These are phyloP conservation scores for Augochlora pura DNA, from an alignment of 1,140 invertebrate species.

Conservation along the genomic window DNA sequence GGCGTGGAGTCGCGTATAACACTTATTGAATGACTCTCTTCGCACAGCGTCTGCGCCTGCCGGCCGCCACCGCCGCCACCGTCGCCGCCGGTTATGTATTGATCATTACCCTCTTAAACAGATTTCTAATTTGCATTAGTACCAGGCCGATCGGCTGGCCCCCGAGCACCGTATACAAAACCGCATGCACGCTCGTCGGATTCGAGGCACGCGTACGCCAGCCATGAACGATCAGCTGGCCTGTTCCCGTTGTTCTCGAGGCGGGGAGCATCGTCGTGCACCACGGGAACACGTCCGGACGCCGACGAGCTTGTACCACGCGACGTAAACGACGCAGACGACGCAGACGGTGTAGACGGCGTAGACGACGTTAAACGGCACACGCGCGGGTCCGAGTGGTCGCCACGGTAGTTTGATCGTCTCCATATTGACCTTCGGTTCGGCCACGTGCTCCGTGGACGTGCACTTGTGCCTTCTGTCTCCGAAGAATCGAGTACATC, in stretches of 20 bases:
- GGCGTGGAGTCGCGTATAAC: slow-evolving; percentile 64
- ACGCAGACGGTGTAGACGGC: not conserved
- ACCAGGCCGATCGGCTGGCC: slow-evolving; percentile 60
- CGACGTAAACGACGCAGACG: not conserved
- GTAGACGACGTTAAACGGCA: too few relatives aligned
- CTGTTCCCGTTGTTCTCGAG: slow-evolving; percentile 3
- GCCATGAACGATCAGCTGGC: slow-evolving; percentile 49
- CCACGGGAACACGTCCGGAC: slow-evolving; percentile 19
- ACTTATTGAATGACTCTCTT: slow-evolving; percentile 71
- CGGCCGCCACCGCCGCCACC: slow-evolving; percentile 32
- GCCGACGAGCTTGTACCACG: slow-evolving; percentile 5
- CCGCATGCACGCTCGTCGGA: slow-evolving; percentile 45
- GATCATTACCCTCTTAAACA: slow-evolving; percentile 80
- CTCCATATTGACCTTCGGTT: slow-evolving; percentile 36
- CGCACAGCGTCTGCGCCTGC: slow-evolving; percentile 67
- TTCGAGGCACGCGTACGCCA: slow-evolving; percentile 30
- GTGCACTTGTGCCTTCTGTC: too few relatives aligned
- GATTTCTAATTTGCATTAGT: slow-evolving; percentile 78
- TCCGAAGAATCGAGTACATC: not conserved
- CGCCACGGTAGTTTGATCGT: not conserved
- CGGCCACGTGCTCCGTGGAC: slow-evolving; percentile 12
- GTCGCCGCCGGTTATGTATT: slow-evolving; percentile 72
- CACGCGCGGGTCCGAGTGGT: not conserved
- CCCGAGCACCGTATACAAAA: slow-evolving; percentile 51
- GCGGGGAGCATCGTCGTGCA: not conserved